Conservation (phyloP, 1,140 invertebrate species). For the Drosophila miranda region DNA sequence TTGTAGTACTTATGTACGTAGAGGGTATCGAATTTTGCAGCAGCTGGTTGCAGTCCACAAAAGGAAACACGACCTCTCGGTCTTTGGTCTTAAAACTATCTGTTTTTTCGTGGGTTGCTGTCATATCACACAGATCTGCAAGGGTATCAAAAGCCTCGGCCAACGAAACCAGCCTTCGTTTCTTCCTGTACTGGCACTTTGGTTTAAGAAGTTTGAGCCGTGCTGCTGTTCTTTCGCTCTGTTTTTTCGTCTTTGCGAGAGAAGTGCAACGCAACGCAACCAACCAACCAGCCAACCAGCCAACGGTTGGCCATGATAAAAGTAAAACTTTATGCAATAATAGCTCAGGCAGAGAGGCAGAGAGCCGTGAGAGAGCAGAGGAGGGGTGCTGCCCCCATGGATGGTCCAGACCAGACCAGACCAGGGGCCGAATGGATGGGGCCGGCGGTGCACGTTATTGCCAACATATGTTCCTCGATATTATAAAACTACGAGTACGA, state of each 20-base stretch:
- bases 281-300: background rate
- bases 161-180: too few species aligned
- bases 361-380: background rate
- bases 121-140: too few species aligned
- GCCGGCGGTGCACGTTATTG: slow-evolving; percentile 57
- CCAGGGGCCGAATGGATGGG: slow-evolving; percentile 30
- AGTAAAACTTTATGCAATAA: slow-evolving; percentile 76
- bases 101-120: too few species aligned
- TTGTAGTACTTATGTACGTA: too few species aligned
- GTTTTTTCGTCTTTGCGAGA: background rate
- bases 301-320: slow-evolving; percentile 57
- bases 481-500: slow-evolving; percentile 52
- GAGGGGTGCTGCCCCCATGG: background rate
- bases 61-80: too few species aligned
- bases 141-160: too few species aligned
- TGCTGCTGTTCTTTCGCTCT: slow-evolving; percentile 9
- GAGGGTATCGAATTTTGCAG: too few species aligned
- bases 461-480: slow-evolving; percentile 74
- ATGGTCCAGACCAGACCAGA: slow-evolving; percentile 10
- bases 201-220: slow-evolving; percentile 58
- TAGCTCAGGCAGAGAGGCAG: slow-evolving; percentile 21
- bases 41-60: too few species aligned
- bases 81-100: too few species aligned
- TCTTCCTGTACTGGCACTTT: slow-evolving; percentile 47
- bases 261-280: slow-evolving; percentile 4